Evolutionary conservation across 1,140 invertebrate genomes (phyloP), one percentile per base, ranked within the genome.

Genomic region (Cherax quadricarinatus): DNA sequence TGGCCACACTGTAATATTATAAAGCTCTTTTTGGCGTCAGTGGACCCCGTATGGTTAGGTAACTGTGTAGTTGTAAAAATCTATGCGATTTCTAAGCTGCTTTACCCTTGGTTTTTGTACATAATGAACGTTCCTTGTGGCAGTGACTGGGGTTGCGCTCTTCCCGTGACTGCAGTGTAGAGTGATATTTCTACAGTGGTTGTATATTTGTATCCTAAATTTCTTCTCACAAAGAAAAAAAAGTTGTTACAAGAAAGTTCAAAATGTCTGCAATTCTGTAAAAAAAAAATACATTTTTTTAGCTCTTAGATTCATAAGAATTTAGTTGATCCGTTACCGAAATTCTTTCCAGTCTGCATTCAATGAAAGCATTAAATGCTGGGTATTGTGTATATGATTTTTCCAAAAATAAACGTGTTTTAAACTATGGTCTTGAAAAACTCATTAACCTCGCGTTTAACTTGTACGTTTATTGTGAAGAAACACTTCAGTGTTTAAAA

Each of bases 121-220:
- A 91, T 91, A 91, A 57, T 86, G 89, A 48, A 91, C 89, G 85
- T 91, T 86, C 84, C 73, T 62, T 84, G 79, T 70, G 75, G 51
- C 85, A 90, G 88, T 84, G 88, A 90, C 88, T 51, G 49, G 81
- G 30, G 16, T 48, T 16, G 66, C 48, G 9, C 84, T 88, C 78
- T 86, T 78, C 83, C 84, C 78, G 89, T 86, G 89, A 89, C 83
- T 62, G 84, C 84, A 86, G 78, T 91, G 84, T 87, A 87, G 89
- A 86, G 84, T 86, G 89, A 85, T 57, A 91, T 91, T 91, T 91
- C 89, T 91, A 91, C 89, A 87, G 89, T 91, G 89, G 89, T 91
- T 91, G 89, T 91, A 91, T 91, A 91, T 91, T 91, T 91, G 89
- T 91, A 91, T 91, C 89, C 89, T 91, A 91, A 91, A 91, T 91